Base-by-base conservation (phyloP, 2,113 vertebrate genomes). In the Poeciliopsis turrubarensis region DNA sequence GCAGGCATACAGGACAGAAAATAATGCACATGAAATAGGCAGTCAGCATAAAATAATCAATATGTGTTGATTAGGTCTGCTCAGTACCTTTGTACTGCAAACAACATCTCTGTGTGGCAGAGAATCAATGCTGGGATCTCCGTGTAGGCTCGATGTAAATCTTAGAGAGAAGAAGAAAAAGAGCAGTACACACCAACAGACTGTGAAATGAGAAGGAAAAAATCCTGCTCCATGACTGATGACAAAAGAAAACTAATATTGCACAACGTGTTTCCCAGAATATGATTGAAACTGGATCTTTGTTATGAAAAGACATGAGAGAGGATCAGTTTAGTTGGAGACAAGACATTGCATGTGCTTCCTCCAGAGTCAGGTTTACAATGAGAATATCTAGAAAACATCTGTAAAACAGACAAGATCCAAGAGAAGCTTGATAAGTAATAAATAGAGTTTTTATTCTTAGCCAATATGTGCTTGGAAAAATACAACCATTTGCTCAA, bases 61-160 rank as follows among this genome's bases (percentile, higher is more conserved):
- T 93, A 78, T 29, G 80, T 72, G 88, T 86, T 92, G 91, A 93
- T 88, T 87, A 87, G 89, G 81, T 85, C 74, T 82, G 72, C 86
- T 90, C 89, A 87, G 80, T 86, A 77, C 87, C 72, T 86, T 81
- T 85, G 86, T 84, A 87, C 85, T 86, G 89, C 86, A 85, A 80
- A 82, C 82, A 87, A 73, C 75, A 72, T 75, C 71, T 85, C 68
- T 77, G 80, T 81, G 86, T n/a, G 87, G 27, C 65, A 69, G 30
- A 27, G 14, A 51, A 93, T 92, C 90, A 92, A 93, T 93, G 90
- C 51, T 51, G 64, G 80, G 88, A 90, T 85, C 85, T 86, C 81
- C 79, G 77, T 83, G 84, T 78, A 84, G 77, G 69, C 81, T n/a
- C 5, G 57, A 60, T 82, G 78, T 75, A 89, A 57, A 83, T 89